Conservation (phyloP, 2,888 invertebrate species). For the Oeneis ivallda region DNA sequence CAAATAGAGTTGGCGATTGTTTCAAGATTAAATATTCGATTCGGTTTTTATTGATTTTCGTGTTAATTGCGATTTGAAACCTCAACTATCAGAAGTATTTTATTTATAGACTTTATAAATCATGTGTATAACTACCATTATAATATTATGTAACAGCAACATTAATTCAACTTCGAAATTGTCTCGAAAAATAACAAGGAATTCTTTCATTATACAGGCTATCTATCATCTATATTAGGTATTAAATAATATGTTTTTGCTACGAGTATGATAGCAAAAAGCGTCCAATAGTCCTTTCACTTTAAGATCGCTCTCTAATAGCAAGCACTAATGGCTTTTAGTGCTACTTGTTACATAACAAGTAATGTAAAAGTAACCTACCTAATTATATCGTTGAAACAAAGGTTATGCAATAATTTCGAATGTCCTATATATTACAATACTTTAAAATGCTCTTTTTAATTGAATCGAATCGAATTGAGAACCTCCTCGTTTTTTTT, state of each 20-base stretch:
- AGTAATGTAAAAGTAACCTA: not conserved
- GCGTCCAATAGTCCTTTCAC: constrained; percentile 27
- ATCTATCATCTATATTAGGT: constrained; percentile 9
- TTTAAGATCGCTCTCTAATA: constrained; percentile 22
- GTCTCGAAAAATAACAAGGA: constrained; percentile 1
- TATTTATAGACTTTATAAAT: not conserved
- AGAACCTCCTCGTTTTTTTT: no score
- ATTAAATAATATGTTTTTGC: constrained; percentile 19
- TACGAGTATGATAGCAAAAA: constrained; percentile 13
- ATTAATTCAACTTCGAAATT: not conserved
- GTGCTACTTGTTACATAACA: constrained; percentile 1
- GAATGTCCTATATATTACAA: not conserved
- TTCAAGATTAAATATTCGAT: no score
- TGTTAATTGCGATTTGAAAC: no score
- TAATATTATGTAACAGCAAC: not conserved
- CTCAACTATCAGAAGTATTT: no score
- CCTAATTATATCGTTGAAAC: not conserved
- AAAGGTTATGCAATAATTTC: not conserved
- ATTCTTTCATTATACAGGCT: constrained; percentile 8
- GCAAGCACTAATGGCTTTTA: not conserved
- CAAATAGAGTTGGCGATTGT: no score
- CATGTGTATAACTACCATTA: not conserved
- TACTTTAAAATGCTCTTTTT: no score
- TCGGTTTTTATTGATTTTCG: no score
- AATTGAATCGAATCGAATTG: no score